These are phyloP conservation scores for Diachrysia chrysitis DNA, from an alignment of 2,888 invertebrate genomes.

Conservation along the genomic window DNA sequence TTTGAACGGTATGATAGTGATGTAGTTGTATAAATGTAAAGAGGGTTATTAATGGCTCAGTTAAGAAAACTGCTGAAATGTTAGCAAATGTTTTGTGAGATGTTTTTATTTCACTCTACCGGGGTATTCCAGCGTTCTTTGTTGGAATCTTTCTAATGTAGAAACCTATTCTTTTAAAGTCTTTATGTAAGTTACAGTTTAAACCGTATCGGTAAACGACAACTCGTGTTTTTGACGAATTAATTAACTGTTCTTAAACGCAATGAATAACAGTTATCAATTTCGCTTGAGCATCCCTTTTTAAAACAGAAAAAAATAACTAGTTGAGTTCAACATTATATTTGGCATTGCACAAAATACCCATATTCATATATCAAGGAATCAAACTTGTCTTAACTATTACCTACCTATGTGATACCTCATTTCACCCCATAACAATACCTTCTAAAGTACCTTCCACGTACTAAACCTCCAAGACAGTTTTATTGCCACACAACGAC, in stretches of 20 bases:
- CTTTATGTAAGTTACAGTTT: not conserved
- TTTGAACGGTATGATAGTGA: slow-evolving; percentile 47
- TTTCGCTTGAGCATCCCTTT: too few species aligned
- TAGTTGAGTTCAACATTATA: too few species aligned
- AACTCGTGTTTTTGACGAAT: too few species aligned
- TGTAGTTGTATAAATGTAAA: slow-evolving; percentile 51
- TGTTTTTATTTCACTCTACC: not conserved
- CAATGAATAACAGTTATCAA: too few species aligned
- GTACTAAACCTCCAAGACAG: slow-evolving; percentile 41
- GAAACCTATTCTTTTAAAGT: too few species aligned
- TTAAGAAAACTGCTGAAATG: slow-evolving; percentile 27
- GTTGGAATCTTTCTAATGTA: not conserved
- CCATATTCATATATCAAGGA: not conserved
- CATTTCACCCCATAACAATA: slow-evolving; percentile 21
- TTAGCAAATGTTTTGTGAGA: not conserved
- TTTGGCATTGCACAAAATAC: not conserved
- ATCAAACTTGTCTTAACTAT: slow-evolving; percentile 25
- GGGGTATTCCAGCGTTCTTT: not conserved
- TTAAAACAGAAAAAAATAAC: too few species aligned
- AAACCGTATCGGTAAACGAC: too few species aligned
- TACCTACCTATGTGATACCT: slow-evolving; percentile 30
- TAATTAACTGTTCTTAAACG: too few species aligned
- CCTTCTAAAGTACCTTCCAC: slow-evolving; percentile 18
- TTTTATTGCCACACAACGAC: slow-evolving; percentile 55
- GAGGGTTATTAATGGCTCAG: slow-evolving; percentile 49